phyloP scores from a whole-genome alignment of 1,140 invertebrate species.

The Drosophila pectinifera region DNA sequence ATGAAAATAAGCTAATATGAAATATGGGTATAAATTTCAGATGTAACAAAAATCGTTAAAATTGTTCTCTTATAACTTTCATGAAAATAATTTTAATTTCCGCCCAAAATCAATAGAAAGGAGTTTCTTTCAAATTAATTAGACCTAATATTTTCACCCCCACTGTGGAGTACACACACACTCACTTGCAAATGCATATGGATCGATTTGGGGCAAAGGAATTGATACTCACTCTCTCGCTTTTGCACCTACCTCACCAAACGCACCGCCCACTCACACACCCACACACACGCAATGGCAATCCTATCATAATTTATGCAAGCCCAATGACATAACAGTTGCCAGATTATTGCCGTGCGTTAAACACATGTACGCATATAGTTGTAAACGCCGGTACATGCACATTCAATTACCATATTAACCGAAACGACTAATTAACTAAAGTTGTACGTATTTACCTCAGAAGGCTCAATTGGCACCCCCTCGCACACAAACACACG shows the following conservation, averaged over 20 bases:
- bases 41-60: too few species aligned
- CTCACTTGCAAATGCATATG: background rate
- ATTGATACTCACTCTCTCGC: conserved; percentile 8
- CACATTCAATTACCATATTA: conserved; percentile 54
- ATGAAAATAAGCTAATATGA: too few species aligned
- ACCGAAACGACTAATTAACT: conserved; percentile 53
- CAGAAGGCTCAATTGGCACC: conserved; percentile 18
- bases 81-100: too few species aligned
- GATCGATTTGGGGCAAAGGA: conserved; percentile 32
- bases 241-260: background rate
- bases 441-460: conserved; percentile 32
- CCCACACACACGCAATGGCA: background rate
- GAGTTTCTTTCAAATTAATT: background rate
- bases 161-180: background rate
- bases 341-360: conserved; percentile 41
- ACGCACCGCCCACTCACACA: background rate
- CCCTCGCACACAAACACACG: background rate
- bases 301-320: conserved; percentile 49
- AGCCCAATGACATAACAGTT: conserved; percentile 47
- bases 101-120: background rate
- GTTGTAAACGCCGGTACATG: conserved; percentile 21
- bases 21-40: too few species aligned
- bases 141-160: background rate
- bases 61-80: background rate
- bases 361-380: conserved; percentile 29